Evolutionary conservation across 2,113 vertebrate genomes (phyloP), one percentile per base, ranked within the genome.

Genomic region (Rhinichthys klamathensis): DNA sequence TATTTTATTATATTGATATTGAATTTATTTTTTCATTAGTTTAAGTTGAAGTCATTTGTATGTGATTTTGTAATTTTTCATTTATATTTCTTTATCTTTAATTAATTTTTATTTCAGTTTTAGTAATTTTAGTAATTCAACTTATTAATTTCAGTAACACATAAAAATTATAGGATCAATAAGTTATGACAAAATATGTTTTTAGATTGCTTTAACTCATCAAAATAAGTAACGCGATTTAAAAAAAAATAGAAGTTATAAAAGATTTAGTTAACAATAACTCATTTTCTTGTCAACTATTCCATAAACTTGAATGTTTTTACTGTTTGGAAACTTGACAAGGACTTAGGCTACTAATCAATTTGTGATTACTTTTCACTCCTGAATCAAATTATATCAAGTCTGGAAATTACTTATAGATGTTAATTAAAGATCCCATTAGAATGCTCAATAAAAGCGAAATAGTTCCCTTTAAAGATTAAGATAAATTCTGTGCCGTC

Each of bases 391-490:
- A 81, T 54, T 13, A 69, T 81, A 69, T 67, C 44, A 51, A 69
- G 38, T 21, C 18, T 51, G 61, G 25, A 69, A 81, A 81, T 81
- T 69, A 81, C 79, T 81, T 81, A 69, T 67, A 81, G 61, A 69
- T 69, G 79, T 81, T 81, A 81, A 81, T 81, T 67, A 81, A 46
- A 81, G 79, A 69, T 69, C 44, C 35, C 79, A 81, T 81, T 69
- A 81, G 60, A 69, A 69, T 81, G 79, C 21, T 81, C 79, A 69
- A 81, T 69, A 69, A 69, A 81, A 12, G 27, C 16, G n/a, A 51
- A 69, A 81, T 69, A 69, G 79, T 81, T 81, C 44, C 27, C 41
- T 81, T 54, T 67, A 69, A 51, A 81, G 79, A 81, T 65, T 81
- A 35, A 81, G 79, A 51, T 81, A 32, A 2, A 67, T 51, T 25